A percentile compares a stretch with the other conserved stretches of the same genome.
Evolutionary conservation across 2,113 vertebrate genomes (phyloP).

Genomic region (Periophthalmus modestus): DNA sequence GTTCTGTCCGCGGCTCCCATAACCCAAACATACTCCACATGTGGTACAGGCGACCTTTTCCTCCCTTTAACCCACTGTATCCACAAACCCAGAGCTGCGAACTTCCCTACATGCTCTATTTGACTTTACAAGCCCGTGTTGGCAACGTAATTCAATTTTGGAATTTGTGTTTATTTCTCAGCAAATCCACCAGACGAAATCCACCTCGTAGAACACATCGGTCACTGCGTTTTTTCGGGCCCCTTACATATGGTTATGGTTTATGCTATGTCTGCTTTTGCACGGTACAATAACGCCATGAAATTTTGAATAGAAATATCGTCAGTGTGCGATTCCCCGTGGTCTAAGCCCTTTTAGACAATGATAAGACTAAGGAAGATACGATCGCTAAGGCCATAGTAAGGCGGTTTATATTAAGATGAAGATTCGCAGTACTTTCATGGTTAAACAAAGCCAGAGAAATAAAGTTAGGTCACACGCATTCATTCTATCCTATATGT

Average conservation of each 20-base stretch:
- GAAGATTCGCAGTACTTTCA: constrained; percentile 51
- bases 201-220: constrained; percentile 28
- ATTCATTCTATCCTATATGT: constrained; percentile 51
- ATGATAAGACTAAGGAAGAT: constrained; percentile 48
- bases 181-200: constrained; percentile 46
- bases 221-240: constrained; percentile 34
- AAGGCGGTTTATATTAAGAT: constrained; percentile 55
- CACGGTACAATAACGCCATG: constrained; percentile 48
- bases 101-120: constrained; percentile 50
- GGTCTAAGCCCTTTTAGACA: constrained; percentile 44
- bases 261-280: constrained; percentile 51
- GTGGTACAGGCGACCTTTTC: constrained; percentile 47
- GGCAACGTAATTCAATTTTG: constrained; percentile 55
- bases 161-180: constrained; percentile 60
- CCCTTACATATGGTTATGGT: constrained; percentile 51
- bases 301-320: constrained; percentile 58
- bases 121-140: constrained; percentile 42
- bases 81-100: background rate
- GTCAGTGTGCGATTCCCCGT: constrained; percentile 34
- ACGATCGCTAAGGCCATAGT: constrained; percentile 47
- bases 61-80: constrained; percentile 45
- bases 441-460: constrained; percentile 41
- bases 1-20: constrained; percentile 39
- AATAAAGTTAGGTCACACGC: constrained; percentile 26
- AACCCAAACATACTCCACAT: constrained; percentile 63